phyloP scores from a whole-genome alignment of 2,797 vertebrate genomes.

The Alfaro cultratus region DNA sequence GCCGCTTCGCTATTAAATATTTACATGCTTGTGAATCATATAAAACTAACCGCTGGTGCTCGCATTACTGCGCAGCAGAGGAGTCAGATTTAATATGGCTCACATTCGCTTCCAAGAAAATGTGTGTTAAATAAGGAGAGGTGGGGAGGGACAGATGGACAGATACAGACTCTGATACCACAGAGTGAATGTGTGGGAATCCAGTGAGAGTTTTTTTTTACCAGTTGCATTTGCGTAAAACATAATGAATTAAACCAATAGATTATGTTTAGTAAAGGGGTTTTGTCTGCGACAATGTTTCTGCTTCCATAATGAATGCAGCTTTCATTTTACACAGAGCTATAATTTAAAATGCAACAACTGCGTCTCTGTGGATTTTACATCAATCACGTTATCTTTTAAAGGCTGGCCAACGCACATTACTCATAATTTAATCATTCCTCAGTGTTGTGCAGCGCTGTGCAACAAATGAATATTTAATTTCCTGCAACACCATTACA shows the following conservation, averaged over 20 bases:
- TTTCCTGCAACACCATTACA: slow-evolving; percentile 24
- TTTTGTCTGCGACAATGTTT: slow-evolving; percentile 5
- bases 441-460: slow-evolving; percentile 2
- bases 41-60: slow-evolving; percentile 75
- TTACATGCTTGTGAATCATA: slow-evolving; percentile 81
- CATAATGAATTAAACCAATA: slow-evolving; percentile 34
- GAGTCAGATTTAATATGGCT: slow-evolving; percentile 79
- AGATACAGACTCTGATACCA: slow-evolving; percentile 23
- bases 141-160: slow-evolving; percentile 19
- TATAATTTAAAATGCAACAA: slow-evolving; percentile 27
- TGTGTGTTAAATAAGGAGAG: slow-evolving; percentile 69
- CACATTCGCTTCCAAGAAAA: slow-evolving; percentile 77
- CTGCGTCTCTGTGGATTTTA: slow-evolving; percentile 9
- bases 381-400: slow-evolving; percentile 23
- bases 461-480: slow-evolving; percentile 38
- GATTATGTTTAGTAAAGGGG: slow-evolving; percentile 17
- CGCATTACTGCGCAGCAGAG: slow-evolving; percentile 68
- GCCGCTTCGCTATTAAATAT: slow-evolving; percentile 79
- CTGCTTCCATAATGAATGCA: neutral
- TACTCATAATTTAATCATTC: slow-evolving; percentile 33
- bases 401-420: slow-evolving; percentile 15
- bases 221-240: slow-evolving; percentile 17
- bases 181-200: slow-evolving; percentile 17
- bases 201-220: slow-evolving; percentile 9
- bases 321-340: slow-evolving; percentile 33